phyloP scores from a whole-genome alignment of 2,113 vertebrate genomes.

The Albula glossodonta region DNA sequence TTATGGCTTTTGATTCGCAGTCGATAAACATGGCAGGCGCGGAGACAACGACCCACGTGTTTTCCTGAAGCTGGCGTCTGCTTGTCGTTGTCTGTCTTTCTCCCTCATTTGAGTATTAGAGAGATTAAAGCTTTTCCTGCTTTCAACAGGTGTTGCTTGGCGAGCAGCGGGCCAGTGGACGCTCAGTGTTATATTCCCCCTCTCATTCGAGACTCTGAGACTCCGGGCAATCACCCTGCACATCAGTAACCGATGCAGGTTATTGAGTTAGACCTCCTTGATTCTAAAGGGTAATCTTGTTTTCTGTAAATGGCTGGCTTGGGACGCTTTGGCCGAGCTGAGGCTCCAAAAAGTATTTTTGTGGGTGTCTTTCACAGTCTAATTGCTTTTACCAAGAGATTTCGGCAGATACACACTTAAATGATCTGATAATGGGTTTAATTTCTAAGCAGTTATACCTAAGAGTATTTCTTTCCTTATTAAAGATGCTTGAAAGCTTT shows the following conservation, averaged over 20 bases:
- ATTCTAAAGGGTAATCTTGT: slow-evolving; percentile 74
- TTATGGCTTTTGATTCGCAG: neutral
- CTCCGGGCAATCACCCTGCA: slow-evolving; percentile 76
- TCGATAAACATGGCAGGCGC: neutral
- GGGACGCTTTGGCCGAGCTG: slow-evolving; percentile 24
- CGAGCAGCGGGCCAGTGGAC: slow-evolving; percentile 45
- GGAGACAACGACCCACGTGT: slow-evolving; percentile 15
- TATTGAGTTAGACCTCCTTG: slow-evolving; percentile 77
- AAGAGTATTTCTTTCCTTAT: no score
- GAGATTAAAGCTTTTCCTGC: slow-evolving; percentile 70
- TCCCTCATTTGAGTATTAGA: slow-evolving; percentile 61
- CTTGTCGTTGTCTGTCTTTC: slow-evolving; percentile 50
- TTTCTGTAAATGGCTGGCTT: slow-evolving; percentile 65
- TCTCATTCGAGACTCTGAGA: slow-evolving; percentile 65
- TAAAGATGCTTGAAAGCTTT: no score
- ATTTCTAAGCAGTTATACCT: neutral
- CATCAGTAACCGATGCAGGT: slow-evolving; percentile 67
- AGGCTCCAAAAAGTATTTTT: neutral
- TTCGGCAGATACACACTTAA: neutral
- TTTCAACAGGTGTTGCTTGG: slow-evolving; percentile 75
- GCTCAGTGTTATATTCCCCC: slow-evolving; percentile 53
- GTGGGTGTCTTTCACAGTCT: neutral
- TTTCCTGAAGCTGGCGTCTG: slow-evolving; percentile 32
- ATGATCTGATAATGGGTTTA: neutral
- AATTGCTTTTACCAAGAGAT: neutral